Percentiles rank a stretch among this genome's conserved stretches.
Evolutionary conservation across 2,888 invertebrate genomes (phyloP).

Genomic region (Hanleya hanleyi): DNA sequence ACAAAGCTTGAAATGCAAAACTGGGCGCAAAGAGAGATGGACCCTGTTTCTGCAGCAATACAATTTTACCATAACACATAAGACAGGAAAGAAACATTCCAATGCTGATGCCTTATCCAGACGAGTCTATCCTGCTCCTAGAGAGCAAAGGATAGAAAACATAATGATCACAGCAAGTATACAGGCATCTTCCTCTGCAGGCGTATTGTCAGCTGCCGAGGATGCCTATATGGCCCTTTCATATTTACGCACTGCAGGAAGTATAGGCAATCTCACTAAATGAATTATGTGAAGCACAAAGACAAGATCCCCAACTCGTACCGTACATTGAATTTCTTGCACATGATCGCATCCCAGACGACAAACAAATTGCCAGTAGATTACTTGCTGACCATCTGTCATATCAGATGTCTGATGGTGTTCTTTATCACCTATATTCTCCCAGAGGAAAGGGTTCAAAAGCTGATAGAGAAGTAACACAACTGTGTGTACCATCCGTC

Average conservation of each 20-base stretch:
- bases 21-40: conserved; percentile 11
- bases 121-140: conserved; percentile 18
- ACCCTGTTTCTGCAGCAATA: conserved; percentile 16
- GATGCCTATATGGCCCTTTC: not conserved
- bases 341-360: not conserved
- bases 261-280: not conserved
- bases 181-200: too few relatives aligned
- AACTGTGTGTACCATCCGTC: not conserved
- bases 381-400: not conserved
- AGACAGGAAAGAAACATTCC: conserved; percentile 1
- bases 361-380: conserved; percentile 3
- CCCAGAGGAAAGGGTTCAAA: not conserved
- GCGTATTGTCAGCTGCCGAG: not conserved
- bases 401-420: not conserved
- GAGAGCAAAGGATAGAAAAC: too few relatives aligned
- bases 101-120: conserved; percentile 29
- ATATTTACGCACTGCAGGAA: not conserved
- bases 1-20: conserved; percentile 4
- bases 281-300: not conserved
- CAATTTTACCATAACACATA: conserved; percentile 6
- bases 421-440: not conserved
- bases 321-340: not conserved
- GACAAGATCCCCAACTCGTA: not conserved
- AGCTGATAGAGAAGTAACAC: not conserved
- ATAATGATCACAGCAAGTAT: too few relatives aligned